A percentile compares a stretch with the other conserved stretches of the same genome.
These are phyloP conservation scores for Scomber japonicus DNA, from an alignment of 2,113 vertebrate species.

Conservation along the genomic window DNA sequence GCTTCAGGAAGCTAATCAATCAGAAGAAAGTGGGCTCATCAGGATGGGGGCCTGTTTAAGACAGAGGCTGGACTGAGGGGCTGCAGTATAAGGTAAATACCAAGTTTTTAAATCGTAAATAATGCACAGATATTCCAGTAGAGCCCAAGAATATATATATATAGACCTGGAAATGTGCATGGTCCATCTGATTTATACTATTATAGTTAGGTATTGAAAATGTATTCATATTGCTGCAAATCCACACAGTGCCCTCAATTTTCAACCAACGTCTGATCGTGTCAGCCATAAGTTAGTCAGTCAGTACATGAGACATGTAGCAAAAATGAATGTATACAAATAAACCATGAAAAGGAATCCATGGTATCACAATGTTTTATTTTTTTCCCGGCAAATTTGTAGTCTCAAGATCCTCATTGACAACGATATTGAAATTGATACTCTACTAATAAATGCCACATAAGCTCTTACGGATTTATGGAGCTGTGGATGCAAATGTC, in stretches of 20 bases:
- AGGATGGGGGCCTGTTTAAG: too few species aligned
- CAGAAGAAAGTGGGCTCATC: too few species aligned
- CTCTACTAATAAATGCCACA: slow-evolving; percentile 26
- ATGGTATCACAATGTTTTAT: background rate
- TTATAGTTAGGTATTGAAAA: too few species aligned
- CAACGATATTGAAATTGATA: slow-evolving; percentile 20
- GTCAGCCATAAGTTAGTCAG: background rate
- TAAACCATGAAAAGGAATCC: background rate
- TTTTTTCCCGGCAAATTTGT: background rate
- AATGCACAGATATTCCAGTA: too few species aligned
- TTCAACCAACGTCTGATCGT: background rate
- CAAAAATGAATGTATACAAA: background rate
- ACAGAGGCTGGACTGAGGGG: too few species aligned
- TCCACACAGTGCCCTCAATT: background rate
- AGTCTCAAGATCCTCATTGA: background rate
- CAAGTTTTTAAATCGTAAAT: too few species aligned
- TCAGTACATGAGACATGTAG: background rate
- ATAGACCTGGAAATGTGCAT: too few species aligned
- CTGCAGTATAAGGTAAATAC: too few species aligned
- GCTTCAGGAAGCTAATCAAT: too few species aligned
- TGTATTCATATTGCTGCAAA: too few species aligned
- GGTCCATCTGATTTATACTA: too few species aligned
- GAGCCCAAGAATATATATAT: too few species aligned
- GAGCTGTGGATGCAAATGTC: slow-evolving; percentile 45
- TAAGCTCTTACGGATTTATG: slow-evolving; percentile 6